Conservation (phyloP, 2,888 invertebrate species). For the Leptodirus hochenwartii region DNA sequence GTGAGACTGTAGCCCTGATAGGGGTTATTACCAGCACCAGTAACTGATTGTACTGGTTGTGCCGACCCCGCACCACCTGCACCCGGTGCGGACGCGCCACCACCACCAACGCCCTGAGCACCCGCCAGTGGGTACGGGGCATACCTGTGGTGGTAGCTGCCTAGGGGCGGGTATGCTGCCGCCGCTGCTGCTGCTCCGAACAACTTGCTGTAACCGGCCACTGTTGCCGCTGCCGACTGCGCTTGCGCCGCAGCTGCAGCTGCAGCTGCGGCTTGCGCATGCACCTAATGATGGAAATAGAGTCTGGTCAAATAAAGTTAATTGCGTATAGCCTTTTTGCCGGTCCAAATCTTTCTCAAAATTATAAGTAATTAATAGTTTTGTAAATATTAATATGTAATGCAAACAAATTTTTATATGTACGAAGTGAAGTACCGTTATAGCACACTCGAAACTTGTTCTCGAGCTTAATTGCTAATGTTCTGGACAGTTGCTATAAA, state of each 20-base stretch:
- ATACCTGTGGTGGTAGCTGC: conserved; percentile 32
- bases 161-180: conserved; percentile 39
- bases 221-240: conserved; percentile 34
- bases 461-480: too few relatives aligned
- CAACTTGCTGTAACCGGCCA: conserved; percentile 45
- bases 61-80: conserved; percentile 31
- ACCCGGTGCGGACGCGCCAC: conserved; percentile 28
- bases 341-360: too few relatives aligned
- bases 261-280: conserved; percentile 26
- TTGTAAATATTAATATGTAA: too few relatives aligned
- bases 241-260: conserved; percentile 38
- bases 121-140: conserved; percentile 38
- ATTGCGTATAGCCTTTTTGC: too few relatives aligned
- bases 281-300: too few relatives aligned
- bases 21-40: conserved; percentile 41
- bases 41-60: conserved; percentile 27
- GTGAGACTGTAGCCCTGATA: conserved; percentile 66
- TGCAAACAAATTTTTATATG: too few relatives aligned
- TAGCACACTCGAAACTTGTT: too few relatives aligned
- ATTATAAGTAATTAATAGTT: too few relatives aligned
- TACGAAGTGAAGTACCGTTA: too few relatives aligned
- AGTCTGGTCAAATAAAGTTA: too few relatives aligned
- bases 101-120: conserved; percentile 26
- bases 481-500: too few relatives aligned
- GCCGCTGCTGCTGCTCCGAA: too few relatives aligned